These are phyloP conservation scores for Ornithoptera priamus DNA, from an alignment of 2,888 invertebrate genomes.

Conservation along the genomic window DNA sequence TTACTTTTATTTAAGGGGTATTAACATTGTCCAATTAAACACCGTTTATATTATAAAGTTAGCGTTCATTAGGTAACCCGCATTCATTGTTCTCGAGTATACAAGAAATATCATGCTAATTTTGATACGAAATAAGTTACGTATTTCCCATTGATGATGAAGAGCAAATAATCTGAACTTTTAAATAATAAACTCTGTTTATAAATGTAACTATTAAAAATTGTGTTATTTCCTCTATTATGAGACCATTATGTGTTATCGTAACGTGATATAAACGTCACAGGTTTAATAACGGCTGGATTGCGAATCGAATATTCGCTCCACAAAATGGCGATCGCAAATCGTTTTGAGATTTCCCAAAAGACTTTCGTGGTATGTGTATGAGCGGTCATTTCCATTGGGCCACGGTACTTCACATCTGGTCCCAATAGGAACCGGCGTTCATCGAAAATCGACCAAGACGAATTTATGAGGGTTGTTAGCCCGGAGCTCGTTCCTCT, in stretches of 20 bases:
- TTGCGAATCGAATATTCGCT: constrained; percentile 39
- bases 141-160: too few species aligned
- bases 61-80: too few species aligned
- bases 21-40: too few species aligned
- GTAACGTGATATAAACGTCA: neutral
- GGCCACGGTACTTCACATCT: constrained; percentile 49
- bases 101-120: neutral
- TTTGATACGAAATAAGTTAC: neutral
- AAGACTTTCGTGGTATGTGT: constrained; percentile 49
- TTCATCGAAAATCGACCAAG: constrained; percentile 53
- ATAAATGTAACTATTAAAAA: neutral
- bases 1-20: too few species aligned
- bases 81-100: too few species aligned
- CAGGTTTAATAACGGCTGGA: constrained; percentile 14
- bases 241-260: neutral
- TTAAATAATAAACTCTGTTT: too few species aligned
- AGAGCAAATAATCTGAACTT: too few species aligned
- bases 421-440: constrained; percentile 50
- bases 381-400: constrained; percentile 59
- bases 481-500: constrained; percentile 47
- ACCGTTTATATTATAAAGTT: too few species aligned
- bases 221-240: neutral
- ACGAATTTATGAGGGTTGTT: constrained; percentile 58
- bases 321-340: constrained; percentile 51
- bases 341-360: constrained; percentile 63